Evolutionary conservation across 37 sponge, comb jelly and placozoan species (phyloP), one percentile per base, ranked within the genome.

Genomic region (Ianthella basta): DNA sequence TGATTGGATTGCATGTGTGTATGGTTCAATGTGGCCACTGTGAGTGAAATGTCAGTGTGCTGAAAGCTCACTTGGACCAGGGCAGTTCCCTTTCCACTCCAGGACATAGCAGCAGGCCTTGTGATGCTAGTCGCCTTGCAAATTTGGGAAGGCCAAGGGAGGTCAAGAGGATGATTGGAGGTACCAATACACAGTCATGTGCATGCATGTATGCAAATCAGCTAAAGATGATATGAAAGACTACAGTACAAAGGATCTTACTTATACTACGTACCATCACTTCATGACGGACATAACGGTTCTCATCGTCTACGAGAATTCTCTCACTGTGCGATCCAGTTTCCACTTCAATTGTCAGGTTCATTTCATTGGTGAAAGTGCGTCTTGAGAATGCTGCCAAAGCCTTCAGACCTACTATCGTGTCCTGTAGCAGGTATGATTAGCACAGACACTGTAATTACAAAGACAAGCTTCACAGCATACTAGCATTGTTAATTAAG

Each of bases 351-450:
- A 89, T 29, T 20, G 30, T 60, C 73, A 84, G 39, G 60, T 84
- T 72, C 24, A 89, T 40, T 16, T 80, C 56, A 12, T 3, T 30
- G n/a, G 85, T 81, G 60, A 85, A 89, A 32, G 75, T 81, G 15
- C 23, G 20, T 38, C 72, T 64, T 23, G 79, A 74, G 70, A 89
- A 84, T 61, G 10, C 33, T 10, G 82, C 29, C 56, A 89, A 59
- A 34, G 85, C 85, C 36, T 80, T 32, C 56, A 89, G 21, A 19
- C 86, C 89, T 5, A 89, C 66, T 0, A 85, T 68, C 23, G 85
- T 89, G 56, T 89, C 89, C 89, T 88, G 57, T 27, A 83, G 50
- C 50, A 44, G 8, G 50, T 44, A 8, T 8, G 8, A 44, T 44
- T 44, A 8, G 8, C 50, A 44, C 6, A 44, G 50, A 44, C n/a